Evolutionary conservation across 2,888 invertebrate genomes (phyloP).

Genomic region (Agonopterix subpropinquella): DNA sequence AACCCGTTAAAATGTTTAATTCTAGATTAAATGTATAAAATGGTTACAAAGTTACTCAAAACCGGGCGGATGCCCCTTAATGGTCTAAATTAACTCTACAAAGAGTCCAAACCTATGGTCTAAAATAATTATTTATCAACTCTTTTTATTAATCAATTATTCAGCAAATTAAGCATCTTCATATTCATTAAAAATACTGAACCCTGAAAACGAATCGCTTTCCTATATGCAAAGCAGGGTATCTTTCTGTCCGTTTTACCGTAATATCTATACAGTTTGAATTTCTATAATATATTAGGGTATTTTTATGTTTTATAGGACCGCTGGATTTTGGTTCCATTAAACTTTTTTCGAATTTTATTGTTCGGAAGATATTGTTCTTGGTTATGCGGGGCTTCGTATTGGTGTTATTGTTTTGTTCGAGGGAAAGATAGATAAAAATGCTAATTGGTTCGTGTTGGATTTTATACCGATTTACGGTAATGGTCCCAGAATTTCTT

Average conservation of each 20-base stretch:
- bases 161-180: too few relatives aligned
- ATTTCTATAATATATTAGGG: constrained; percentile 61
- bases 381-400: constrained; percentile 24
- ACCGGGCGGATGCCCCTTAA: too few relatives aligned
- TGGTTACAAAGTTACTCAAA: too few relatives aligned
- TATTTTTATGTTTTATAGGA: constrained; percentile 65
- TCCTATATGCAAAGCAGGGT: constrained; percentile 59
- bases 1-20: too few relatives aligned
- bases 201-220: constrained; percentile 40
- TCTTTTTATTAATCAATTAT: too few relatives aligned
- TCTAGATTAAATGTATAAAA: too few relatives aligned
- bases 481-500: too few relatives aligned
- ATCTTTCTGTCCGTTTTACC: constrained; percentile 39
- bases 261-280: constrained; percentile 56
- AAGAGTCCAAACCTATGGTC: too few relatives aligned
- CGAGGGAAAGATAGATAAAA: constrained; percentile 16
- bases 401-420: constrained; percentile 29
- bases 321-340: constrained; percentile 56
- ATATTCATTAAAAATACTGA: background rate
- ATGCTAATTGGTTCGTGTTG: constrained; percentile 19
- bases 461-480: too few relatives aligned
- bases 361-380: constrained; percentile 66
- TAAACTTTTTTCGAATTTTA: constrained; percentile 70
- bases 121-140: too few relatives aligned
- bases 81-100: too few relatives aligned